Conservation (phyloP, 2,888 invertebrate species). For the Griposia aprilina region DNA sequence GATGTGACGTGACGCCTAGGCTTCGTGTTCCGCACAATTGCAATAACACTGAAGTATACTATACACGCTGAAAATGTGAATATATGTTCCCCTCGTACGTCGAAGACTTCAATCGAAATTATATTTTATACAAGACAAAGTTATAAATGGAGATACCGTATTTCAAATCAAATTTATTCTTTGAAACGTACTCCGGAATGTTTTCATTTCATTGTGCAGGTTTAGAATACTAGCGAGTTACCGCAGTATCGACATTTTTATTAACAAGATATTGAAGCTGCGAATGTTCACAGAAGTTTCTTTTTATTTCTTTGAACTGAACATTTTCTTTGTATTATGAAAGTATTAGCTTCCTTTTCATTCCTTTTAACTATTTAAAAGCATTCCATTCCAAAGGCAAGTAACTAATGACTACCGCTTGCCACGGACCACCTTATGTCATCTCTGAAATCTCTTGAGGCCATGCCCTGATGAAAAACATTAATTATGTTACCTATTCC, state of each 20-base stretch:
- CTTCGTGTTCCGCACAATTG: conserved; percentile 62
- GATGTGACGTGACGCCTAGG: conserved; percentile 64
- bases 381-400: conserved; percentile 23
- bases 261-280: conserved; percentile 37
- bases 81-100: conserved; percentile 33
- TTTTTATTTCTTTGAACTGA: conserved; percentile 18
- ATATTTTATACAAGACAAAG: conserved; percentile 66
- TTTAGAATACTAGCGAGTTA: conserved; percentile 36
- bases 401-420: conserved; percentile 40
- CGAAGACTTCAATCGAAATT: conserved; percentile 68
- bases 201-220: conserved; percentile 48
- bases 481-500: conserved; percentile 33
- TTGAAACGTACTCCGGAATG: conserved; percentile 56
- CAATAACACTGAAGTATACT: conserved; percentile 51
- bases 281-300: neutral
- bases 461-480: conserved; percentile 31
- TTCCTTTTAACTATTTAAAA: conserved; percentile 27
- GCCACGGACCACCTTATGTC: conserved; percentile 24
- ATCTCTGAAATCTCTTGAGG: conserved; percentile 28
- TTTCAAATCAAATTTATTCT: conserved; percentile 65
- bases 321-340: conserved; percentile 13
- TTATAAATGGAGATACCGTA: conserved; percentile 64
- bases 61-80: conserved; percentile 58
- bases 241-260: conserved; percentile 42
- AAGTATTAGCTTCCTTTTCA: conserved; percentile 22